Evolutionary conservation across 2,113 vertebrate genomes (phyloP), one percentile per base, ranked within the genome.

Genomic region (Gorsachius goisagi): DNA sequence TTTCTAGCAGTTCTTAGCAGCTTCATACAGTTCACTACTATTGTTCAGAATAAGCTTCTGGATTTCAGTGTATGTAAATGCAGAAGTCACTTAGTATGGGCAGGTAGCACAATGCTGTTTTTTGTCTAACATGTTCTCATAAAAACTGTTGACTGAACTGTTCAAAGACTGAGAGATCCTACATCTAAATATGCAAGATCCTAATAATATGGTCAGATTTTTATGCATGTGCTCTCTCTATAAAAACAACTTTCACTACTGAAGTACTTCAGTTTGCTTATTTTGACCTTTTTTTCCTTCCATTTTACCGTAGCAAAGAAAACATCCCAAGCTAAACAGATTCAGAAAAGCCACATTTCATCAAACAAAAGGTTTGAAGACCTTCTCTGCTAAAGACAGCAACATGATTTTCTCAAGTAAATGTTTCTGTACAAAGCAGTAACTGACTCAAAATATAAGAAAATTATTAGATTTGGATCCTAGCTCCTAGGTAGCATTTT

Each of bases 261-360:
- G 8, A 68, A 76, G 13, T 73, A 20, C 32, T 68, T 37, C 4
- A 1, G 6, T 67, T 77, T 79, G 23, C 3, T 55, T 76, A 52
- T 69, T 88, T 68, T 81, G 5, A 37, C 13, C 11, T 62, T 44
- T 39, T 64, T 49, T 66, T 23, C 9, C 14, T 55, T 69, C 11
- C 6, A 60, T 73, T 41, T 44, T 49, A 8, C 33, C 1, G 0
- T 33, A 67, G 5, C 0, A 0, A 74, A 79, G 18, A 24, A 74
- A 68, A 30, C 23, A 50, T 37, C 4, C 7, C 49, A 55, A 72
- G 35, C 5, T 24, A 24, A 14, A 41, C 12, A 66, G 11, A 27
- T 66, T 26, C 20, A 52, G 33, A 92, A 87, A 83, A 80, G 5
- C 1, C 4, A 13, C 1, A 1, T 82, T 67, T 83, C 26, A 28